Percentiles rank a stretch among this genome's conserved stretches.
Conservation (phyloP, 2,797 vertebrate genomes). For the Etheostoma nigrum region DNA sequence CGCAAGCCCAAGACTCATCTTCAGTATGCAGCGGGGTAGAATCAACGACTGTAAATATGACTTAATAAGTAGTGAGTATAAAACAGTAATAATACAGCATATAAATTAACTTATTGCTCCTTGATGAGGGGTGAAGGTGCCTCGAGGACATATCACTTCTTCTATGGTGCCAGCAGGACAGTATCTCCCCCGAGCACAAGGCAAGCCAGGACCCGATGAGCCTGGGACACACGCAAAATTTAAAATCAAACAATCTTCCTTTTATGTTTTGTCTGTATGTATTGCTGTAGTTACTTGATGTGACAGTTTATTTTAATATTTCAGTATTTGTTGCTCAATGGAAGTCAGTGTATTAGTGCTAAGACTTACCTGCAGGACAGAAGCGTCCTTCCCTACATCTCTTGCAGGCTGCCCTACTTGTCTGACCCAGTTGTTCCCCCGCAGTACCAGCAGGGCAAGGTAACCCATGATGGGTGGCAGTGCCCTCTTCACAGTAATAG, state of each 20-base stretch:
- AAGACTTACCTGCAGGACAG: conserved; percentile 86
- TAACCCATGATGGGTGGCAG: conserved; percentile 83
- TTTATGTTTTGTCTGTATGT: conserved; percentile 12
- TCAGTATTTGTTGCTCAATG: conserved; percentile 24
- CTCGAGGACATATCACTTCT: conserved; percentile 85
- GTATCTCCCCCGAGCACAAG: conserved; percentile 87
- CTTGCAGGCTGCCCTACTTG: conserved; percentile 88
- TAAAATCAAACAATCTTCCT: neutral
- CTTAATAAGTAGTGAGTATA: neutral
- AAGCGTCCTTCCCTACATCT: conserved; percentile 88
- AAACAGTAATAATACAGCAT: neutral
- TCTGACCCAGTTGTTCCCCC: conserved; percentile 88
- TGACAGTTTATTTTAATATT: conserved; percentile 3
- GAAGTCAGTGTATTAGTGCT: conserved; percentile 28
- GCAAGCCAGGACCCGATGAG: conserved; percentile 83
- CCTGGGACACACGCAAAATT: conserved; percentile 68
- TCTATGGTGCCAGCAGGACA: conserved; percentile 86
- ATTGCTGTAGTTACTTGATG: neutral
- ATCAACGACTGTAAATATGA: neutral
- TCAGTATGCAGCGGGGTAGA: neutral
- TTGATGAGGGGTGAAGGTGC: conserved; percentile 88
- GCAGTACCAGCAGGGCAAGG: conserved; percentile 88
- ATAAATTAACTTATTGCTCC: conserved; percentile 84
- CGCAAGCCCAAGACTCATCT: neutral
- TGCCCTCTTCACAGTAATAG: conserved; percentile 90